These are phyloP conservation scores for Labeo rohita DNA, from an alignment of 2,113 vertebrate species.

Conservation along the genomic window DNA sequence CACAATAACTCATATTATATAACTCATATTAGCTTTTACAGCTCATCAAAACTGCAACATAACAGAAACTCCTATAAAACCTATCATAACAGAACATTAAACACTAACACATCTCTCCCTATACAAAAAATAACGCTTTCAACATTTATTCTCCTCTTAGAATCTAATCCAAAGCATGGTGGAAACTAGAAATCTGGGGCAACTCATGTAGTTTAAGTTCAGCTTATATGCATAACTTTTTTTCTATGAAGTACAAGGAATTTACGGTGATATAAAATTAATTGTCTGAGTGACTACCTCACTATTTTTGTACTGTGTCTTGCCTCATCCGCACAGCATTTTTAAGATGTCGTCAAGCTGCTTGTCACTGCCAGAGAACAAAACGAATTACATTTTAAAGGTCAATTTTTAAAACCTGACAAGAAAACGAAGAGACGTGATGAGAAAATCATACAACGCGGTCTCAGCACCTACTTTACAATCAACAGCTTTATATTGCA, in stretches of 20 bases:
- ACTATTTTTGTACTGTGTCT: background rate
- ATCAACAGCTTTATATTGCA: conserved; percentile 28
- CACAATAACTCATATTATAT: background rate
- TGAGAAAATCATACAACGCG: background rate
- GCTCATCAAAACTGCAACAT: background rate
- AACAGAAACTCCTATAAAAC: background rate
- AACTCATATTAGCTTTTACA: background rate
- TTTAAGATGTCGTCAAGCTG: background rate
- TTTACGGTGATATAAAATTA: background rate
- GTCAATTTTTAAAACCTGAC: background rate
- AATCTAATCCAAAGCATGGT: background rate
- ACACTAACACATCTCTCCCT: background rate
- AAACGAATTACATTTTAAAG: background rate
- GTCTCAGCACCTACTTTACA: background rate
- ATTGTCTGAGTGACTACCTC: background rate
- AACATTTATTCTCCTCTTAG: background rate
- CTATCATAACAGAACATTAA: background rate
- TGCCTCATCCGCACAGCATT: background rate
- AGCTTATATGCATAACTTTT: background rate
- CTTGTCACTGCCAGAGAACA: background rate
- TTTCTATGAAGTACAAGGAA: background rate
- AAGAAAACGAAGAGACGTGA: conserved; percentile 7
- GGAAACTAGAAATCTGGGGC: background rate
- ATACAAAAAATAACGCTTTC: background rate
- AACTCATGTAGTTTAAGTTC: background rate